A percentile compares a stretch with the other conserved stretches of the same genome.
Evolutionary conservation across 2,797 vertebrate genomes (phyloP).

Genomic region (Heliangelus exortis): DNA sequence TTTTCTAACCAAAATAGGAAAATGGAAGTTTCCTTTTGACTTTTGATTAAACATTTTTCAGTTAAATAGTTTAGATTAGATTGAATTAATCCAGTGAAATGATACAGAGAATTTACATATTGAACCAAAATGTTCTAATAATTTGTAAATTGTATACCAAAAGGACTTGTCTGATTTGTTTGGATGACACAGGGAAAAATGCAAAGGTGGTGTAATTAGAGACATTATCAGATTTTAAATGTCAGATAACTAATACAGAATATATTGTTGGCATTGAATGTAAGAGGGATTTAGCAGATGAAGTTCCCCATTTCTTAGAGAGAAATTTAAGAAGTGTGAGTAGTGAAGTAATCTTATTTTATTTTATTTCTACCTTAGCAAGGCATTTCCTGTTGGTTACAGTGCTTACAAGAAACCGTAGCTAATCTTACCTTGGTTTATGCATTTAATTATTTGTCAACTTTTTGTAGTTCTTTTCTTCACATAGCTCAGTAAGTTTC

Average conservation of each 20-base stretch:
- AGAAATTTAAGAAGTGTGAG: neutral
- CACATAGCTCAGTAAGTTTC: neutral
- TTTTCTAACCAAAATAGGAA: neutral
- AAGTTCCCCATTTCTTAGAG: neutral
- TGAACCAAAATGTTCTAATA: neutral
- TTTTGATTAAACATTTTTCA: neutral
- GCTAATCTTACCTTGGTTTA: neutral
- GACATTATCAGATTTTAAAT: neutral
- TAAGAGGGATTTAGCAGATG: neutral
- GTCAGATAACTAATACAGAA: neutral
- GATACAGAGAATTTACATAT: neutral
- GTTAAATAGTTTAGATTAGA: neutral
- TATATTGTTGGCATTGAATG: neutral
- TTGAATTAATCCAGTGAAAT: neutral
- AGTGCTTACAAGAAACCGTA: neutral
- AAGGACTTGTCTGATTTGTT: neutral
- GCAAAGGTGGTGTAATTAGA: neutral
- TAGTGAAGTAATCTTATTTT: neutral
- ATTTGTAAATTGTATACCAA: neutral
- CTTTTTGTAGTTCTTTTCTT: neutral
- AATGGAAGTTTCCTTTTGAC: neutral
- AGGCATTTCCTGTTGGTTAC: neutral
- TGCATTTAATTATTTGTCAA: neutral
- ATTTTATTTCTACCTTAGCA: neutral
- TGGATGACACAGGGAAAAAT: neutral